Base-by-base conservation (phyloP, 2,888 invertebrate species). In the Brachypalpus laphriformis region DNA sequence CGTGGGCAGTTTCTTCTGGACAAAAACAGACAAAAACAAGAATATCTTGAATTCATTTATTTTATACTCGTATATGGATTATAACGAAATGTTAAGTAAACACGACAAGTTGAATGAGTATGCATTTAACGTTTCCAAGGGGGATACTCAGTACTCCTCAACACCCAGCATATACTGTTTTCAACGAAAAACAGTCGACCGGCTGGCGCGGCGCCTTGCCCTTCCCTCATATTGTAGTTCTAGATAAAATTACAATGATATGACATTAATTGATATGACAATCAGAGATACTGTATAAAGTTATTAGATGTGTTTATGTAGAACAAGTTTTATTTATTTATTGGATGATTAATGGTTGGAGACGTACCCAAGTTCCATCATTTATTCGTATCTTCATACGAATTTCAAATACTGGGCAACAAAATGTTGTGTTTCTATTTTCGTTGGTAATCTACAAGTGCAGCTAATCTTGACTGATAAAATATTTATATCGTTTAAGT, bases 231-330 rank as follows among this genome's bases (percentile, higher is more conserved):
- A 20, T 49, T 49, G 11, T 34, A 11, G 34, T 40, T 42, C 5
- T n/a, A 49, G 49, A 49, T 49, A 49, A n/a, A 49, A 49, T 22
- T 49, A 49, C 49, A 22, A 25, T n/a, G 49, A 47, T 47, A 47
- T 49, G 49, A 49, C 49, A 22, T 16, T 22, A 22, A 49, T 4
- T 25, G 11, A 25, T 22, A 49, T 25, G 49, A 49, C 25, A 49
- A 6, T 9, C 11, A 16, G 20, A 47, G 47, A 47, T 47, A 47
- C 3, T 47, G 47, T 47, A 47, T 4, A 18, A 47, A 47, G 22
- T n/a, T 49, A 49, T 49, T 49, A 49, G 11, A 6, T 9, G 3
- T 22, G 20, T 49, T 20, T 47, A 22, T 22, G 3, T 49, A 25
- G 25, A 1, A 49, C 25, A 49, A n/a, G 22, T 49, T 49, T 49